Evolutionary conservation across 2,113 vertebrate genomes (phyloP), one percentile per base, ranked within the genome.

Genomic region (Protobothrops mucrosquamatus): DNA sequence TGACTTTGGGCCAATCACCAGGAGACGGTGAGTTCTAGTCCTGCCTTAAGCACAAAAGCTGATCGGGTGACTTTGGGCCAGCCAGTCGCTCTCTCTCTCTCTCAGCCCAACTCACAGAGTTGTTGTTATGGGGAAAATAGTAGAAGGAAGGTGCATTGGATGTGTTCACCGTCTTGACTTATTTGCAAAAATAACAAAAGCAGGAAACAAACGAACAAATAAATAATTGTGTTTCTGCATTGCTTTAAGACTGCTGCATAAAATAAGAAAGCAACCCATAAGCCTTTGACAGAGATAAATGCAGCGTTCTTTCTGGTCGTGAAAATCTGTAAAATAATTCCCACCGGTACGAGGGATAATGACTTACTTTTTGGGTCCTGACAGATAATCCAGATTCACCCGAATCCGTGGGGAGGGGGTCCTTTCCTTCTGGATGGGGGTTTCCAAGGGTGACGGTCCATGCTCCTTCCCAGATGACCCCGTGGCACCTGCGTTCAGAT

Each of bases 371-470:
- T 92, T 24, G 0, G 46, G 46, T 46, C 46, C 46, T 46, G 46
- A 95, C 12, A 95, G 10, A 61, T 96, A 98, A 26, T 95, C 95
- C 93, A 97, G 94, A 6, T 97, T 97, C 85, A 98, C 9, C 96
- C 57, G 97, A 94, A 98, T 96, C 94, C 92, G 95, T 74, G 97
- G 96, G 55, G 96, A 0, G 34, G 96, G 96, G 10, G 96, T 94
- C 93, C 97, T 96, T 90, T 98, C 98, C 2, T 91, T 93, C 95
- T 97, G 96, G 24, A 96, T 98, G 0, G 89, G 89, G 0, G 97
- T 97, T 64, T 98, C 97, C 96, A 98, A 91, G 43, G 98, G 97
- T 0, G 55, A 94, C 0, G 89, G 95, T 2, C 94, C 95, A 22
- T 85, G 93, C 81, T 95, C 95, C 18, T 14, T 54, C 4, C 94